Percentiles rank a stretch among this genome's conserved stretches.
phyloP scores from a whole-genome alignment of 2,797 vertebrate genomes.

The Merluccius polli region DNA sequence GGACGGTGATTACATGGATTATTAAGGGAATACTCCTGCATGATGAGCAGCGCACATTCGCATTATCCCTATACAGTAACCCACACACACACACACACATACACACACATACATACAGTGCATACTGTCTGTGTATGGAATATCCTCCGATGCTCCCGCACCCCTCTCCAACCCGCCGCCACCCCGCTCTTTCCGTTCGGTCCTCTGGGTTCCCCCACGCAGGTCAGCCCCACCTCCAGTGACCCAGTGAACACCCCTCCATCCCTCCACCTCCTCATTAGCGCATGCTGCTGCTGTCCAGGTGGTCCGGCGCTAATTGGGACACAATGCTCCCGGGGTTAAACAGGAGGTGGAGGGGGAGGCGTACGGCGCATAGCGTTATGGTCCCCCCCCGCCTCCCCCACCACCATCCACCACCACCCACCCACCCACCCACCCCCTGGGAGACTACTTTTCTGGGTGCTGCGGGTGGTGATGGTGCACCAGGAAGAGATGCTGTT shows the following conservation, averaged over 20 bases:
- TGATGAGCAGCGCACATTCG: not conserved
- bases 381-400: too few species aligned
- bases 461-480: slow-evolving; percentile 50
- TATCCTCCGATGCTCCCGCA: not conserved
- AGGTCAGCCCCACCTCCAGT: not conserved
- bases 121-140: not conserved
- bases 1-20: not conserved
- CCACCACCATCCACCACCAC: not conserved
- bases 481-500: slow-evolving; percentile 50
- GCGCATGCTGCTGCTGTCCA: slow-evolving; percentile 32
- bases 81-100: too few species aligned
- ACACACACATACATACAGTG: not conserved
- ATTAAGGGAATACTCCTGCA: not conserved
- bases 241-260: not conserved
- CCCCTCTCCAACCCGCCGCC: not conserved
- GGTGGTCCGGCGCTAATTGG: slow-evolving; percentile 30
- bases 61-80: not conserved
- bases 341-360: slow-evolving; percentile 13
- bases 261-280: slow-evolving; percentile 32
- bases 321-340: slow-evolving; percentile 12
- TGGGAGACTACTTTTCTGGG: slow-evolving; percentile 36
- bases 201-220: not conserved
- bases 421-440: slow-evolving; percentile 1
- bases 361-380: not conserved
- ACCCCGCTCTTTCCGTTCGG: not conserved